A percentile compares a stretch with the other conserved stretches of the same genome.
phyloP scores from a whole-genome alignment of 2,888 invertebrate genomes.

The Nymphalis polychloros region DNA sequence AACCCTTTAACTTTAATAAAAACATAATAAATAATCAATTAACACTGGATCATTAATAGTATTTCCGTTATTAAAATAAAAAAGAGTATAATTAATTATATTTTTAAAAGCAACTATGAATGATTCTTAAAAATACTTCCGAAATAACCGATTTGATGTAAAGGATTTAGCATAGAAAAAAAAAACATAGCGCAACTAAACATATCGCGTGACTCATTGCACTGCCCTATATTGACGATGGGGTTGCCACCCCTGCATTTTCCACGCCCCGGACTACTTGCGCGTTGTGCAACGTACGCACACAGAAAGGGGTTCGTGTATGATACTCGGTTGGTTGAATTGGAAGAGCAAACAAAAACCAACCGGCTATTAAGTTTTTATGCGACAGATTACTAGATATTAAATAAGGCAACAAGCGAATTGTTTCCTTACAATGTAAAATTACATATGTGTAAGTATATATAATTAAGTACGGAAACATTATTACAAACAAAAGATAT shows the following conservation, averaged over 20 bases:
- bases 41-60: neutral
- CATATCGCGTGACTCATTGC: conserved; percentile 36
- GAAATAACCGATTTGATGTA: neutral
- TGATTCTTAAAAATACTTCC: no score
- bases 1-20: neutral
- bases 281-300: conserved; percentile 54
- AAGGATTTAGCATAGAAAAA: neutral
- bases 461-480: no score
- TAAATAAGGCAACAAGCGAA: conserved; percentile 3
- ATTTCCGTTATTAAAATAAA: conserved; percentile 1
- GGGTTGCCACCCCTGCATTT: conserved; percentile 49
- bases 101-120: no score
- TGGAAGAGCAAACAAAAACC: conserved; percentile 46
- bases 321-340: conserved; percentile 44
- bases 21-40: neutral
- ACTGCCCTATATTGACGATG: conserved; percentile 64
- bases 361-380: conserved; percentile 38
- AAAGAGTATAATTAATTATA: neutral
- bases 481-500: no score
- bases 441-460: neutral
- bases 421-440: neutral
- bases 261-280: conserved; percentile 56
- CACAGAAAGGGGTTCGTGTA: conserved; percentile 47
- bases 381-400: conserved; percentile 30
- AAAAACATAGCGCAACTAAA: conserved; percentile 18